Conservation (phyloP, 1,140 invertebrate species). For the Chironomus striatipennis region DNA sequence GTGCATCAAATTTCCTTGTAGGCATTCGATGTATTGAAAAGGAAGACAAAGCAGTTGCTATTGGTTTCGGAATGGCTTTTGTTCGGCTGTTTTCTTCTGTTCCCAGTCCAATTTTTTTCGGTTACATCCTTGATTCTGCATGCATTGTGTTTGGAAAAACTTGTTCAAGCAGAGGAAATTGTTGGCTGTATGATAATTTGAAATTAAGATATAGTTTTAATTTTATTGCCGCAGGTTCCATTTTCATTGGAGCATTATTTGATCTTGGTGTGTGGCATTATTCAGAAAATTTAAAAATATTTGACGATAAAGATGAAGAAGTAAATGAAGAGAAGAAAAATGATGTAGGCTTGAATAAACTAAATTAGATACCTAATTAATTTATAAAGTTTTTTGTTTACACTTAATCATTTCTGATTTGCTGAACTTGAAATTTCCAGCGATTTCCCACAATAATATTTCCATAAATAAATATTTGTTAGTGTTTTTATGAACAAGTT, state of each 20-base stretch:
- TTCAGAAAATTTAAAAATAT: slow-evolving; percentile 52
- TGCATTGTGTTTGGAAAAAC: slow-evolving; percentile 59
- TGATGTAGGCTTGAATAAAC: not conserved
- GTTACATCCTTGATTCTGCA: slow-evolving; percentile 41
- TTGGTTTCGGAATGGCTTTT: slow-evolving; percentile 50
- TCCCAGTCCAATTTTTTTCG: slow-evolving; percentile 56
- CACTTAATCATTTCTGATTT: no score
- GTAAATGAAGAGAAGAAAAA: not conserved
- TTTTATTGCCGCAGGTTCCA: slow-evolving; percentile 50
- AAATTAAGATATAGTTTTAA: slow-evolving; percentile 49
- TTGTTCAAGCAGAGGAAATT: slow-evolving; percentile 54
- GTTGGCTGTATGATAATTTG: slow-evolving; percentile 54
- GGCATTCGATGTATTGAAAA: slow-evolving; percentile 55
- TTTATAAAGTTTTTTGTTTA: no score
- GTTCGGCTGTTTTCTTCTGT: slow-evolving; percentile 54
- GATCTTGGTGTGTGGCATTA: slow-evolving; percentile 52
- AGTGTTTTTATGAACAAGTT: no score
- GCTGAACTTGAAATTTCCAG: no score
- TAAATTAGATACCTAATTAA: no score
- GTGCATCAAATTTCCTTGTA: slow-evolving; percentile 53
- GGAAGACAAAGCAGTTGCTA: slow-evolving; percentile 53
- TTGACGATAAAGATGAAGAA: slow-evolving; percentile 44
- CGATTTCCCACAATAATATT: no score
- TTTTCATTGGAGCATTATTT: slow-evolving; percentile 49
- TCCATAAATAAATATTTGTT: no score